These are phyloP conservation scores for Orchesellides sinensis DNA, from an alignment of 2,888 invertebrate species.

Conservation along the genomic window DNA sequence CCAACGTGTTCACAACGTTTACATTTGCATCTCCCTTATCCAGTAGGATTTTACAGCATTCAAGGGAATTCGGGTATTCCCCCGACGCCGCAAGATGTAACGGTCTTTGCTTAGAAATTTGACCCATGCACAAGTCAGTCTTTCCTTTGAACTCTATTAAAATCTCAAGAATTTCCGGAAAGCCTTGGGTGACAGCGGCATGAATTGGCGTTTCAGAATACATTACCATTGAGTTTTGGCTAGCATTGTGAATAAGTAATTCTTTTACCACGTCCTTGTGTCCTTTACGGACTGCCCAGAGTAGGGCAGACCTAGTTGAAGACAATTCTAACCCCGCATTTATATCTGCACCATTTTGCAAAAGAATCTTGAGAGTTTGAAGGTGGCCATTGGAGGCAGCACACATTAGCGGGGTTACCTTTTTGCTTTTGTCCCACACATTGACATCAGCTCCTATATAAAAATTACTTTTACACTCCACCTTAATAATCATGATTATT, in stretches of 20 bases:
- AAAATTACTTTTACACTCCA: too few relatives aligned
- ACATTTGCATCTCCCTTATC: conserved; percentile 85
- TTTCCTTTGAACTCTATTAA: conserved; percentile 86
- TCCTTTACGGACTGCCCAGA: conserved; percentile 89
- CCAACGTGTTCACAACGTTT: conserved; percentile 80
- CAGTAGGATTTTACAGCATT: conserved; percentile 85
- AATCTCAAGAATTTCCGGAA: conserved; percentile 83
- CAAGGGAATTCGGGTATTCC: conserved; percentile 81
- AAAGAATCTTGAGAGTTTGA: conserved; percentile 30
- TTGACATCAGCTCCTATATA: conserved; percentile 29
- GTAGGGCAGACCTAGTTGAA: conserved; percentile 82
- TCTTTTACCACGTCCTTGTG: conserved; percentile 85
- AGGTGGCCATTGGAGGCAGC: conserved; percentile 55
- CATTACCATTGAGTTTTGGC: conserved; percentile 80
- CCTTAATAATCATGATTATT: too few relatives aligned
- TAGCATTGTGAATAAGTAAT: conserved; percentile 85
- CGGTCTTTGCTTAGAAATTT: conserved; percentile 78
- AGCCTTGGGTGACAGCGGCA: conserved; percentile 87
- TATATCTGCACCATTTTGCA: conserved; percentile 45
- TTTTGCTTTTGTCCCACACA: conserved; percentile 39
- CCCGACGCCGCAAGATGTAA: conserved; percentile 93
- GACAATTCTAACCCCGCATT: conserved; percentile 69
- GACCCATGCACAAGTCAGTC: conserved; percentile 24
- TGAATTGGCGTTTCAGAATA: conserved; percentile 83
- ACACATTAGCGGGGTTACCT: conserved; percentile 65